phyloP scores from a whole-genome alignment of 2,797 vertebrate genomes.

The Cynopterus sphinx region DNA sequence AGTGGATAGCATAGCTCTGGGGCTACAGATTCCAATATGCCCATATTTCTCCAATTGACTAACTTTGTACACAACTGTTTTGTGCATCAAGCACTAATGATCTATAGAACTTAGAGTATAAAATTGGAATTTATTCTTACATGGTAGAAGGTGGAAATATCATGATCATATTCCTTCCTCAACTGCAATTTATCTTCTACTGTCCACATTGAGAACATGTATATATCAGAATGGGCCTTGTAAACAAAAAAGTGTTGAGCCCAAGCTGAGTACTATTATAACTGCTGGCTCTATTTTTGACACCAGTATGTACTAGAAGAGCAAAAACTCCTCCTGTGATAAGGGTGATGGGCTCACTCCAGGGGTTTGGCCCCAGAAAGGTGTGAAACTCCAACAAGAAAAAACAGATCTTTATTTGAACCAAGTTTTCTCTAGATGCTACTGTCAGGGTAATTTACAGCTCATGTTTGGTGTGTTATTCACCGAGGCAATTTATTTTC shows the following conservation, averaged over 20 bases:
- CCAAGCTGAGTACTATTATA: neutral
- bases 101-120: neutral
- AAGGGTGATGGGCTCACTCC: neutral
- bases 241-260: constrained; percentile 3
- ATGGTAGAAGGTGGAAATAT: neutral
- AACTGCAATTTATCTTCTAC: neutral
- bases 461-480: constrained; percentile 38
- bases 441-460: constrained; percentile 57
- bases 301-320: neutral
- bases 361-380: neutral
- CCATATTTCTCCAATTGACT: neutral
- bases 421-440: constrained; percentile 44
- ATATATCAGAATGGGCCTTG: neutral
- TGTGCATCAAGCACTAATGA: neutral
- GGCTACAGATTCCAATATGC: neutral
- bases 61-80: neutral
- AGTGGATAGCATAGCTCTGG: neutral
- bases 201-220: neutral
- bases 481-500: constrained; percentile 36
- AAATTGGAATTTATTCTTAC: neutral
- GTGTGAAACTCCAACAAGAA: neutral
- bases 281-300: neutral
- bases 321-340: neutral
- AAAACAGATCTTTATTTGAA: constrained; percentile 43
- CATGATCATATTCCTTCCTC: neutral